These are phyloP conservation scores for Plutomurus gul DNA, from an alignment of 1,140 invertebrate species.

Conservation along the genomic window DNA sequence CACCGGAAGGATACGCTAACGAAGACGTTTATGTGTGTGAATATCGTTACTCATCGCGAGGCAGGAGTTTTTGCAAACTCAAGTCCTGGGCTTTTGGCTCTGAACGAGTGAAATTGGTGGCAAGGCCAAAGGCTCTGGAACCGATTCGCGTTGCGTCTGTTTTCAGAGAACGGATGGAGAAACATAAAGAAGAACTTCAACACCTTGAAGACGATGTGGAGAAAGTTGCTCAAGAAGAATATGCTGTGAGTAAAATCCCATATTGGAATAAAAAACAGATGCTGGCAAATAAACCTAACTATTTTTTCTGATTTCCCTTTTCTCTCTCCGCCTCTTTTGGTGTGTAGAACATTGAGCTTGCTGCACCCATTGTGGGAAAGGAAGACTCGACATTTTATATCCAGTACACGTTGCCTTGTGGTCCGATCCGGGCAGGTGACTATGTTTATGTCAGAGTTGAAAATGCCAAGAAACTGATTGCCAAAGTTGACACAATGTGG, in stretches of 20 bases:
- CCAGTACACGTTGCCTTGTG: constrained; percentile 84
- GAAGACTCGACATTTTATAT: constrained; percentile 86
- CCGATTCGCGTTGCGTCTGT: constrained; percentile 88
- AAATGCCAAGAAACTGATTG: constrained; percentile 82
- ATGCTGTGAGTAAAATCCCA: constrained; percentile 24
- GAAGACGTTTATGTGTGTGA: constrained; percentile 98
- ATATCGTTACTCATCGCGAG: constrained; percentile 85
- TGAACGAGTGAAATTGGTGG: constrained; percentile 68
- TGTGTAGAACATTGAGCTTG: constrained; percentile 72
- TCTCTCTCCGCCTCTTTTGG: too few species aligned
- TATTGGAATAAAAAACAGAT: too few species aligned
- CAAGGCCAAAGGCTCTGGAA: constrained; percentile 74
- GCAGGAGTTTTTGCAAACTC: constrained; percentile 90
- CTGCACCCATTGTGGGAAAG: constrained; percentile 64
- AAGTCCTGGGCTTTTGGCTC: constrained; percentile 76
- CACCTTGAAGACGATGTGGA: constrained; percentile 72
- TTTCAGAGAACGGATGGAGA: constrained; percentile 86
- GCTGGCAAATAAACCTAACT: too few species aligned
- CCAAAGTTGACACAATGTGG: constrained; percentile 95
- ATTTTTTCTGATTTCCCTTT: too few species aligned
- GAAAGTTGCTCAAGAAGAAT: constrained; percentile 44
- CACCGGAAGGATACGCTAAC: constrained; percentile 85
- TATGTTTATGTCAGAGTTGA: constrained; percentile 90
- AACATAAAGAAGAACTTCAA: constrained; percentile 86
- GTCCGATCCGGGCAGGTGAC: constrained; percentile 86